Conservation (phyloP, 1,140 invertebrate genomes). For the Apocrypta bakeri region DNA sequence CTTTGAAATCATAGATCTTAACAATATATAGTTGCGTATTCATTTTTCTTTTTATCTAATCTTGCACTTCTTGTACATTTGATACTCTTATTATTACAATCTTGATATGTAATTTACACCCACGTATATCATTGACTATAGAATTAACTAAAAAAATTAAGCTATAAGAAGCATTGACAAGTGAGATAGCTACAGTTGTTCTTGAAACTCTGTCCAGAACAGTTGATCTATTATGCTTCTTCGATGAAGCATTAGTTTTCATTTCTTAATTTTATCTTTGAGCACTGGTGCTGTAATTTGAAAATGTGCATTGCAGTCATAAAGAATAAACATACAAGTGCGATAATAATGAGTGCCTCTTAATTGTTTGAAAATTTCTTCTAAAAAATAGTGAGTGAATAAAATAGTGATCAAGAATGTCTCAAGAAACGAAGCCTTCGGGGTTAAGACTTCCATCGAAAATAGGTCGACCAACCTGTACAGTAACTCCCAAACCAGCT, state of each 20-base stretch:
- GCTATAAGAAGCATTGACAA: background rate
- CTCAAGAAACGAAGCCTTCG: slow-evolving; percentile 65
- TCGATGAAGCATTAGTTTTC: background rate
- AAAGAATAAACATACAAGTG: slow-evolving; percentile 7
- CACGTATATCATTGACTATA: background rate
- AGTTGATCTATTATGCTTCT: background rate
- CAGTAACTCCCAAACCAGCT: slow-evolving; percentile 76
- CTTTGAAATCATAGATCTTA: background rate
- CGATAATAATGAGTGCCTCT: slow-evolving; percentile 25
- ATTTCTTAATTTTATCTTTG: background rate
- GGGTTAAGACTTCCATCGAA: slow-evolving; percentile 78
- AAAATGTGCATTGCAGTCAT: slow-evolving; percentile 34
- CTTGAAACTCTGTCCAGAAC: slow-evolving; percentile 10
- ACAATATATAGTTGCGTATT: background rate
- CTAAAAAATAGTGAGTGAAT: slow-evolving; percentile 35
- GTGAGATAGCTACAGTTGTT: slow-evolving; percentile 14
- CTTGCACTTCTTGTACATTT: background rate
- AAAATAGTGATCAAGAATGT: slow-evolving; percentile 55
- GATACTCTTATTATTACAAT: slow-evolving; percentile 42
- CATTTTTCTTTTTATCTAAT: slow-evolving; percentile 7
- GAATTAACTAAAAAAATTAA: slow-evolving; percentile 16
- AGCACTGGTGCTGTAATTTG: background rate
- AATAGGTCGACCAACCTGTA: slow-evolving; percentile 77
- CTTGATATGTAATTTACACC: slow-evolving; percentile 27
- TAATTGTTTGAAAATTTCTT: slow-evolving; percentile 21